Percentiles rank a stretch among this genome's conserved stretches.
These are phyloP conservation scores for Eupsittula cactorum DNA, from an alignment of 2,113 vertebrate species.

Conservation along the genomic window DNA sequence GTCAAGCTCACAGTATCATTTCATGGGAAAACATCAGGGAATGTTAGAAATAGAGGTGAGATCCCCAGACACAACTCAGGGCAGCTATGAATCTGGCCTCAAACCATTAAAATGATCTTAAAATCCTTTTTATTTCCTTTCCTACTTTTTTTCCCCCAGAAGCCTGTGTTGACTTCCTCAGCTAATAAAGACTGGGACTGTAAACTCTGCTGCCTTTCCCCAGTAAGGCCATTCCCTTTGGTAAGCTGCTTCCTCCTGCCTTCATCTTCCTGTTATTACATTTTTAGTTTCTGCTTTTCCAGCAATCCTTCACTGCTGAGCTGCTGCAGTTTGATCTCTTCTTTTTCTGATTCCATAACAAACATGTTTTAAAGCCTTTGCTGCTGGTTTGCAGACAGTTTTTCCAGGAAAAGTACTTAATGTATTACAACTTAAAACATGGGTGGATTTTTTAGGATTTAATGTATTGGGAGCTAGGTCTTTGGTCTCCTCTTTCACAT, in stretches of 20 bases:
- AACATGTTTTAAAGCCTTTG: constrained; percentile 47
- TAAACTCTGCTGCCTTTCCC: constrained; percentile 36
- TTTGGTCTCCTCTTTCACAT: constrained; percentile 51
- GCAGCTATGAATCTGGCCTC: background rate
- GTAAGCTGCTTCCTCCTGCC: constrained; percentile 22
- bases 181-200: constrained; percentile 31
- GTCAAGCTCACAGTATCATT: background rate
- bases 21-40: background rate
- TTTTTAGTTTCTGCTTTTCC: constrained; percentile 54
- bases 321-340: constrained; percentile 9
- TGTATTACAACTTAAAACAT: constrained; percentile 55
- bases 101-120: constrained; percentile 40
- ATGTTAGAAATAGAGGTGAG: background rate
- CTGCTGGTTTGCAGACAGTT: constrained; percentile 19
- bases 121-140: constrained; percentile 56
- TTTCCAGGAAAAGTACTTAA: constrained; percentile 51
- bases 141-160: background rate
- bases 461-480: constrained; percentile 40
- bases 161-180: background rate
- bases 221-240: constrained; percentile 30
- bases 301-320: constrained; percentile 48
- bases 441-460: constrained; percentile 56
- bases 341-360: constrained; percentile 56
- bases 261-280: constrained; percentile 30
- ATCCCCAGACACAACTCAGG: background rate